phyloP scores from a whole-genome alignment of 2,113 vertebrate species.

The Balaeniceps rex region DNA sequence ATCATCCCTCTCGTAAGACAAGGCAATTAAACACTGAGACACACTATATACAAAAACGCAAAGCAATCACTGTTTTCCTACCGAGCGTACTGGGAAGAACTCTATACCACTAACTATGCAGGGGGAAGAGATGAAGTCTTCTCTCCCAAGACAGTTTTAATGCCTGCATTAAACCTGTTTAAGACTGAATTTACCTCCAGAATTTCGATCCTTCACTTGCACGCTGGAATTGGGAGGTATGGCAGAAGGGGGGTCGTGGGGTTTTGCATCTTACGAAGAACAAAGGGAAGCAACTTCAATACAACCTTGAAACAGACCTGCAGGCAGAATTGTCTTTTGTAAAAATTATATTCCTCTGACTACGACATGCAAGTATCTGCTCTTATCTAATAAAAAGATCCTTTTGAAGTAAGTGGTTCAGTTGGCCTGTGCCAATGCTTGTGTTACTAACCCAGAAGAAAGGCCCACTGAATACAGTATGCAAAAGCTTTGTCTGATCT shows the following conservation, averaged over 20 bases:
- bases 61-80: neutral
- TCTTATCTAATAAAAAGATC: neutral
- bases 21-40: neutral
- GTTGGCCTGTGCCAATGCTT: neutral
- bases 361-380: neutral
- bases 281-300: constrained; percentile 10
- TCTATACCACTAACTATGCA: neutral
- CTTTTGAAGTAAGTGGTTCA: constrained; percentile 17
- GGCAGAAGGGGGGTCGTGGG: neutral
- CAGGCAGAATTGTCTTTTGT: neutral
- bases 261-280: neutral
- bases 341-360: neutral
- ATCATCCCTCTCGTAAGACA: neutral
- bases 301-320: neutral
- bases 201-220: neutral
- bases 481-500: neutral
- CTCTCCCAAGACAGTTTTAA: neutral
- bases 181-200: neutral
- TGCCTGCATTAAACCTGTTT: neutral
- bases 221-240: neutral
- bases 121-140: neutral
- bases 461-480: neutral
- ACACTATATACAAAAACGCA: neutral
- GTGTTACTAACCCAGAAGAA: neutral
- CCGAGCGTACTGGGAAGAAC: neutral